Conservation (phyloP, 2,113 vertebrate species). For the Acrocephalus arundinaceus region DNA sequence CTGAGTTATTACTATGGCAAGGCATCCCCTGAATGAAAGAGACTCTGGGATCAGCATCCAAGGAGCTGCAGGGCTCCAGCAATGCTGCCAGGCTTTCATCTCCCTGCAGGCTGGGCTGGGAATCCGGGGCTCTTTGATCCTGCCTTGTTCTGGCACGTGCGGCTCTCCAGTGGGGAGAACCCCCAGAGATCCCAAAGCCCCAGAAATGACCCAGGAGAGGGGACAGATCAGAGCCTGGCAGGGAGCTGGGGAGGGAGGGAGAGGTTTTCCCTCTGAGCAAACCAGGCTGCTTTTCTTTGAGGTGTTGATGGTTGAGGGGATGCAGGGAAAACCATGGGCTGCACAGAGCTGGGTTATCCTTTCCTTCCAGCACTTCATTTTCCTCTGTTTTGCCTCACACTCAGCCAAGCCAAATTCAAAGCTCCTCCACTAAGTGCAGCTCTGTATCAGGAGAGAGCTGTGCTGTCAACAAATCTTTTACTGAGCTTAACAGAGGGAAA, state of each 20-base stretch:
- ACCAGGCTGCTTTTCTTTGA: background rate
- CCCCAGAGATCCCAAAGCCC: background rate
- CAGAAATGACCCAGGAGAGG: background rate
- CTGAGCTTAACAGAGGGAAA: background rate
- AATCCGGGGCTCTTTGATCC: background rate
- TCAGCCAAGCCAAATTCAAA: background rate
- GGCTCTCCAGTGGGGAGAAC: background rate
- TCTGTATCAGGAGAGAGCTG: background rate
- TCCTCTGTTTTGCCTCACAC: background rate
- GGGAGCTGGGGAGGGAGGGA: background rate
- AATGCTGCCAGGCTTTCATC: background rate
- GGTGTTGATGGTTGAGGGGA: rapidly evolving
- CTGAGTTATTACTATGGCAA: background rate
- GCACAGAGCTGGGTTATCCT: background rate
- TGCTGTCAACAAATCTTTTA: background rate
- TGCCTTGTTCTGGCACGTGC: background rate
- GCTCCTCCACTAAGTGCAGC: background rate
- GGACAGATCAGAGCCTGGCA: background rate
- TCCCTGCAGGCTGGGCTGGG: background rate
- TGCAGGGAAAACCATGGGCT: background rate
- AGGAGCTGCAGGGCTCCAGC: background rate
- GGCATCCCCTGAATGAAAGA: background rate
- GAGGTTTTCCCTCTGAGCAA: background rate
- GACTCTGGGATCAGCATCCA: background rate
- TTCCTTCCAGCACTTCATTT: background rate